Base-by-base conservation (phyloP, 2,888 invertebrate genomes). In the Alloplasta piceator region DNA sequence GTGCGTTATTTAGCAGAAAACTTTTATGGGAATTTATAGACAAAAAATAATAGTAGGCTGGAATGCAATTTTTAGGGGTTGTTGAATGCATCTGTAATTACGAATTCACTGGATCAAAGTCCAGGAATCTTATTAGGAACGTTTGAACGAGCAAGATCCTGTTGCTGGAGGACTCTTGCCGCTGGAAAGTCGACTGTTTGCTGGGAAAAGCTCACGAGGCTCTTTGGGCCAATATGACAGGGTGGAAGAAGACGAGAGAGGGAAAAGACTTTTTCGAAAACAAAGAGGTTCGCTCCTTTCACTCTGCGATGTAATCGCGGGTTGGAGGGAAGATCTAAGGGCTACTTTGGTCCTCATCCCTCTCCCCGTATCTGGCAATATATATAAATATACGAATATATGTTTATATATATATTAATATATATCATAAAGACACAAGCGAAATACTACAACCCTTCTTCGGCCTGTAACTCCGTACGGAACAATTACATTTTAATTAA, bases 401-500 rank as follows among this genome's bases (percentile, higher is more conserved):
- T 12, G 52, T 36, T 9, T 43, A 43, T 43, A 48, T 43, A 48
- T 48, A 41, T 60, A 70, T n/a, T 50, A 70, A 64, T 36, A 61
- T 55, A 66, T 71, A 72, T 26, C 38, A 77, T 50, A 68, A 68
- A 73, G 77, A 50, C 64, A 73, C 63, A 80, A 74, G 67, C 74
- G 73, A 73, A 84, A 82, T 84, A 71, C 83, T 61, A 84, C 85
- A 88, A 88, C 88, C 89, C 89, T 88, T 87, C 85, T 83, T 84
- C 83, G 82, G 78, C 56, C 80, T 80, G 78, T 79, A 85, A 83
- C 88, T 84, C 85, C 87, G 88, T 88, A 90, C 89, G 88, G 90
- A 91, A 92, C 92, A 92, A 92, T 92, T 92, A 92, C 91, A 92
- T 92, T 92, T 92, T 92, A 92, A 92, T 92, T 92, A 92, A 92